These are phyloP conservation scores for Rhinoderma darwinii DNA, from an alignment of 2,113 vertebrate genomes.

Conservation along the genomic window DNA sequence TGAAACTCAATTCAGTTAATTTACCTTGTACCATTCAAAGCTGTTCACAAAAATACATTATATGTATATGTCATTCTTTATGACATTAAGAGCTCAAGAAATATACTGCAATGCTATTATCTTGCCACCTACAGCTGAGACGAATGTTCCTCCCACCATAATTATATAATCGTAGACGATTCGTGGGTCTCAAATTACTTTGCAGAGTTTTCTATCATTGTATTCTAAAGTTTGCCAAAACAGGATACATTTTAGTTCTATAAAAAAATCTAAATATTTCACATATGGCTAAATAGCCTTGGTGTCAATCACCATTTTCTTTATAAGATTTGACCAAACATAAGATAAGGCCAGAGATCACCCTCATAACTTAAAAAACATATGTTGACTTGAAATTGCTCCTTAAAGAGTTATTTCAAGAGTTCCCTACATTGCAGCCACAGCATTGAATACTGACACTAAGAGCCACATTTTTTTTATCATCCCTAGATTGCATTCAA, in stretches of 20 bases:
- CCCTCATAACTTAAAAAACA: too few species aligned
- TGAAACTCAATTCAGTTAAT: neutral
- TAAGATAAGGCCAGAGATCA: too few species aligned
- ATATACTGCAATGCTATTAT: neutral
- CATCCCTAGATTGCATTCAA: too few species aligned
- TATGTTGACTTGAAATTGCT: too few species aligned
- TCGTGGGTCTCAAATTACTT: neutral
- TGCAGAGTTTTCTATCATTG: neutral
- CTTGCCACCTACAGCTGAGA: neutral
- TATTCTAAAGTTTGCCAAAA: neutral
- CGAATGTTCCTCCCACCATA: neutral
- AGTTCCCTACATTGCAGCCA: too few species aligned
- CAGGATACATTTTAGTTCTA: neutral
- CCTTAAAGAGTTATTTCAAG: too few species aligned
- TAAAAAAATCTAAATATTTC: neutral
- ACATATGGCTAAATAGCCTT: too few species aligned
- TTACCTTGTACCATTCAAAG: neutral
- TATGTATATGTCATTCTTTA: neutral
- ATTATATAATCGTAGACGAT: neutral
- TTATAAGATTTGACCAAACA: too few species aligned
- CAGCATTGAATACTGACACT: too few species aligned
- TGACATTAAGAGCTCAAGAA: neutral
- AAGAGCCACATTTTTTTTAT: too few species aligned
- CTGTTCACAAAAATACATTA: neutral
- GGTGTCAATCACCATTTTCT: too few species aligned